Conservation (phyloP, 2,113 vertebrate genomes). For the Halichoerus grypus region DNA sequence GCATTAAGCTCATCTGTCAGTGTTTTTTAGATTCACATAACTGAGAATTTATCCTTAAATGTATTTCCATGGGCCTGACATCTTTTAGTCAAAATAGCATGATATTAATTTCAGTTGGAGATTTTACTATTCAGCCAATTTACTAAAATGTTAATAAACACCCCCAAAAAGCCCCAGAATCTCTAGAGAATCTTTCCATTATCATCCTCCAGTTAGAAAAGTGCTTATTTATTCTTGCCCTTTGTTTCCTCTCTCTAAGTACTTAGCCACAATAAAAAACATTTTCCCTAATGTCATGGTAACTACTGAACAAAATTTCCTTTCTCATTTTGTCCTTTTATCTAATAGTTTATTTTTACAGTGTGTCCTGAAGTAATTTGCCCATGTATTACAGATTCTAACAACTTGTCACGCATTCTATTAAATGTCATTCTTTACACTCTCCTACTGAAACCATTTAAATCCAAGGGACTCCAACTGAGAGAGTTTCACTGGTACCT, state of each 20-base stretch:
- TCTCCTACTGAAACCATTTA: neutral
- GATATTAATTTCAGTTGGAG: neutral
- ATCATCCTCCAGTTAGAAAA: neutral
- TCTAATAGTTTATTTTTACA: slow-evolving; percentile 39
- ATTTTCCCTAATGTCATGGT: neutral
- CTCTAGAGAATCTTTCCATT: neutral
- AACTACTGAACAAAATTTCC: slow-evolving; percentile 9
- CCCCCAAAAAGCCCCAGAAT: neutral
- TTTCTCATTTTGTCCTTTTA: slow-evolving; percentile 49
- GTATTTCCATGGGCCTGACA: neutral
- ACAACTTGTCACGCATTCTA: neutral
- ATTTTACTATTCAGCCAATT: neutral
- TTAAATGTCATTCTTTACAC: neutral
- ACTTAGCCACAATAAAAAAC: slow-evolving; percentile 47
- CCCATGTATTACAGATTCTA: neutral
- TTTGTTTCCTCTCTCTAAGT: slow-evolving; percentile 47
- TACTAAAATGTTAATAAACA: neutral
- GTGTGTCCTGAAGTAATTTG: slow-evolving; percentile 36
- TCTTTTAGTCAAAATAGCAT: neutral
- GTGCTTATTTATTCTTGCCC: neutral
- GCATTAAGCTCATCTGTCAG: neutral
- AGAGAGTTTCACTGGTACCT: neutral
- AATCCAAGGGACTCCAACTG: neutral
- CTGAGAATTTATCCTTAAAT: neutral
- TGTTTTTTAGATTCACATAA: neutral